These are phyloP conservation scores for Frankliniella intonsa DNA, from an alignment of 2,888 invertebrate genomes.

Conservation along the genomic window DNA sequence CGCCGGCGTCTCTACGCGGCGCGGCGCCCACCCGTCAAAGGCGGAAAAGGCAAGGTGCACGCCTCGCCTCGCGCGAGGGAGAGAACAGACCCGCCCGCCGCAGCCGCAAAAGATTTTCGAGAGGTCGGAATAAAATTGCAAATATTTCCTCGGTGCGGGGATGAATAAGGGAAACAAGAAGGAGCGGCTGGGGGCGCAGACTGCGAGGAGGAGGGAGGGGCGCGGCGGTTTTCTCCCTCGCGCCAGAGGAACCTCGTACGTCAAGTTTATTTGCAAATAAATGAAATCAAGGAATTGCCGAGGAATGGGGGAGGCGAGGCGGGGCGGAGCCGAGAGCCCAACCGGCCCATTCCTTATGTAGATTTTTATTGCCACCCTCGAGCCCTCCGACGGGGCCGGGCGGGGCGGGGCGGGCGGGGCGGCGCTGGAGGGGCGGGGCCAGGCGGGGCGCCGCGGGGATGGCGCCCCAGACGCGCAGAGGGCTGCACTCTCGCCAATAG, in stretches of 20 bases:
- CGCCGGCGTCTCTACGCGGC: neutral
- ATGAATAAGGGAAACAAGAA: neutral
- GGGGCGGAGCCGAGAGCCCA: neutral
- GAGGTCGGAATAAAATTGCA: too few species aligned
- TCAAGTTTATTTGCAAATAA: constrained; percentile 23
- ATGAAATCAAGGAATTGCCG: constrained; percentile 10
- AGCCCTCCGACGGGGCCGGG: neutral
- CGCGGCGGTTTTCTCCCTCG: neutral
- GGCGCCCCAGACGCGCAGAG: neutral
- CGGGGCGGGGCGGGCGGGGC: neutral
- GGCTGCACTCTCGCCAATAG: neutral
- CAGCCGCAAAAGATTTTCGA: too few species aligned
- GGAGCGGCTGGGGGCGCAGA: neutral
- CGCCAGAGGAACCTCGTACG: neutral
- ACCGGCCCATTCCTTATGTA: constrained; percentile 11
- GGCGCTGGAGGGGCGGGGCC: too few species aligned
- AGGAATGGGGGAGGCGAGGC: neutral
- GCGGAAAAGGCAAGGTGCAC: too few species aligned
- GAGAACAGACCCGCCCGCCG: neutral
- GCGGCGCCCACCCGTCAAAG: neutral
- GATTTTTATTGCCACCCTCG: constrained; percentile 22
- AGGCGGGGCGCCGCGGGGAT: neutral
- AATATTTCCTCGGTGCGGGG: too few species aligned
- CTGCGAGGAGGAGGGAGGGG: neutral
- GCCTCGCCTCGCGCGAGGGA: too few species aligned